Base-by-base conservation (phyloP, 2,888 invertebrate species). In the Meteorus cinctellus region DNA sequence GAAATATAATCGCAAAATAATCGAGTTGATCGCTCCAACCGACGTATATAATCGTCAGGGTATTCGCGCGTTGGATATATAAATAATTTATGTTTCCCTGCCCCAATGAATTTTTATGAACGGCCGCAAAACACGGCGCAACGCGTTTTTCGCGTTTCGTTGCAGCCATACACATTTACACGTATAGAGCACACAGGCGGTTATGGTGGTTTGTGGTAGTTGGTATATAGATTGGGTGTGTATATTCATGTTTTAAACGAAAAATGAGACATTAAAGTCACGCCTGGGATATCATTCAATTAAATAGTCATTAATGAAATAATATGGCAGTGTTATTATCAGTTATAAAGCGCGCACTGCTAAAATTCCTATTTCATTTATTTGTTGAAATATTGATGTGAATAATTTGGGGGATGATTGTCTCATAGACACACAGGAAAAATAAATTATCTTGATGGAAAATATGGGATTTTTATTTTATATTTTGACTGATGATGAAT, bases 91-190 rank as follows among this genome's bases (percentile, higher is more conserved):
- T 81, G 78, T 78, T 79, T 77, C 55, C n/a, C 69, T 71, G 66
- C 73, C 60, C 65, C 75, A 78, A 82, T 81, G 82, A 82, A 82
- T 82, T 82, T 82, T 82, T 81, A 82, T 81, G 80, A 79, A 80
- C 79, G 74, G 77, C 73, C 75, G 75, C 48, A 48, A n/a, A 48
- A 75, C 77, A 75, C 73, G 73, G 80, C 78, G 77, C 74, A 72
- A 67, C 76, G 76, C 59, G 70, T 78, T 78, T 79, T 80, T 74
- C 68, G 63, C 65, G 72, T 67, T 79, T 75, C 76, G 72, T 55
- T 77, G 75, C 69, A 67, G 16, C 27, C 19, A n/a, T 16, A 14
- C 55, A 31, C 59, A 27, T 12, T 34, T 65, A 31, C 19, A 55
- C 5, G n/a, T 19, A 19, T 10, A 19, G 1, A 55, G n/a, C 55